phyloP scores from a whole-genome alignment of 2,113 vertebrate species.

The Amphiprion ocellaris region DNA sequence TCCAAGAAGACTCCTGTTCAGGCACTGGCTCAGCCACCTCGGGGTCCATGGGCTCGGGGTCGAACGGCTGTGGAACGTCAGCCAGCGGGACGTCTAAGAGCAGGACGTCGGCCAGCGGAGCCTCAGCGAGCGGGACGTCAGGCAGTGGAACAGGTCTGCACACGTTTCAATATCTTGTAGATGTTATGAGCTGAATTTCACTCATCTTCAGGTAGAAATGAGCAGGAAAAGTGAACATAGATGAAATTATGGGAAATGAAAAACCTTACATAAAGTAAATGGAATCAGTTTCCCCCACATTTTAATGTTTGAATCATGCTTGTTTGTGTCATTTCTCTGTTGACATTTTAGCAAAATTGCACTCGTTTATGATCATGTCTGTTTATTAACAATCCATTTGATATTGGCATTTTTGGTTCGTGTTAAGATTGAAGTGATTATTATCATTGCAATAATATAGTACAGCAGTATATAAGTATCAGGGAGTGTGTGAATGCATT shows the following conservation, averaged over 20 bases:
- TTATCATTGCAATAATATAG: too few species aligned
- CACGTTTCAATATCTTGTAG: background rate
- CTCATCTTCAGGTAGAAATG: background rate
- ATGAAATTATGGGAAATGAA: background rate
- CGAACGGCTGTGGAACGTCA: slow-evolving; percentile 84
- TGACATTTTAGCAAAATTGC: background rate
- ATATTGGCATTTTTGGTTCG: too few species aligned
- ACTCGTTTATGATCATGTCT: too few species aligned
- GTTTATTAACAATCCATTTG: too few species aligned
- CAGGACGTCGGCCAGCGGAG: slow-evolving; percentile 73
- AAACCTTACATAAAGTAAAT: background rate
- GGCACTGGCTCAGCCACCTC: slow-evolving; percentile 89
- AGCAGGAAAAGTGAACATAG: too few species aligned
- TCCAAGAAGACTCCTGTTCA: slow-evolving; percentile 89
- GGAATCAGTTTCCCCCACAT: background rate
- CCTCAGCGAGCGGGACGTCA: slow-evolving; percentile 78
- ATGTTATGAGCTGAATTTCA: background rate
- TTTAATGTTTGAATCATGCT: background rate
- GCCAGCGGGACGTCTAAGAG: slow-evolving; percentile 74
- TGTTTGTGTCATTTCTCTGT: background rate
- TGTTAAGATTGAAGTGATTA: too few species aligned
- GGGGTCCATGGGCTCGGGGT: slow-evolving; percentile 90
- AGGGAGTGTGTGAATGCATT: too few species aligned
- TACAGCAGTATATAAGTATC: too few species aligned
- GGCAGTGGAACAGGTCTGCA: slow-evolving; percentile 87